Conservation (phyloP, 2,797 vertebrate genomes). For the Sebastes baramenuke region DNA sequence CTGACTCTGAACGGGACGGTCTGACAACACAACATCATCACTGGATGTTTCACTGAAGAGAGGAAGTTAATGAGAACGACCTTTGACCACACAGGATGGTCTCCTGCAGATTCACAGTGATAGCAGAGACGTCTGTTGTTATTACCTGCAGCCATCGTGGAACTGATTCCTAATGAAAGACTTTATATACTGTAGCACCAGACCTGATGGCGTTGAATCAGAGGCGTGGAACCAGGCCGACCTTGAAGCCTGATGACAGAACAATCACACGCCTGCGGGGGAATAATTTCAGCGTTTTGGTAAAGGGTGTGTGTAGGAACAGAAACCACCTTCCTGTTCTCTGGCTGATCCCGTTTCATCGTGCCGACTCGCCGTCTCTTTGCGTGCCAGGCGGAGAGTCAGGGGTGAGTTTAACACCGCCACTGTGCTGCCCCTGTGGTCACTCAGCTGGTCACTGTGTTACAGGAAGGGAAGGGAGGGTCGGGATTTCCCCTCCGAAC, state of each 20-base stretch:
- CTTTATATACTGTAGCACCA: too few species aligned
- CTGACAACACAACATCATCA: too few species aligned
- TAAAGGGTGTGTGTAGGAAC: conserved; percentile 69
- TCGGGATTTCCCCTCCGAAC: conserved; percentile 58
- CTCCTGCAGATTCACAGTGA: neutral
- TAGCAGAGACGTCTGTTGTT: neutral
- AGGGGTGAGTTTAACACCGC: conserved; percentile 24
- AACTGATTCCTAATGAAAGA: neutral
- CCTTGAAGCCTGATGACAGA: conserved; percentile 15
- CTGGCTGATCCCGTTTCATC: conserved; percentile 60
- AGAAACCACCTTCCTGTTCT: conserved; percentile 75
- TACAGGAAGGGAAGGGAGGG: conserved; percentile 63
- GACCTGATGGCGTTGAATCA: neutral
- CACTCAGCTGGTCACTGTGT: conserved; percentile 29
- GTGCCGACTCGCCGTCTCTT: conserved; percentile 59
- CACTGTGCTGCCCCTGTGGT: conserved; percentile 26
- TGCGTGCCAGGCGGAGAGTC: conserved; percentile 59
- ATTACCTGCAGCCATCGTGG: neutral
- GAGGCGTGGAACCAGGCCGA: neutral
- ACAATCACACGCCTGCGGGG: conserved; percentile 22
- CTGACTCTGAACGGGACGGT: too few species aligned
- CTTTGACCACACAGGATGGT: conserved; percentile 26
- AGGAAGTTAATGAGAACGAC: conserved; percentile 44
- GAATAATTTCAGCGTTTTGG: conserved; percentile 46
- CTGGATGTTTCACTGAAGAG: neutral